phyloP scores from a whole-genome alignment of 1,140 invertebrate genomes.

The Artemia franciscana region DNA sequence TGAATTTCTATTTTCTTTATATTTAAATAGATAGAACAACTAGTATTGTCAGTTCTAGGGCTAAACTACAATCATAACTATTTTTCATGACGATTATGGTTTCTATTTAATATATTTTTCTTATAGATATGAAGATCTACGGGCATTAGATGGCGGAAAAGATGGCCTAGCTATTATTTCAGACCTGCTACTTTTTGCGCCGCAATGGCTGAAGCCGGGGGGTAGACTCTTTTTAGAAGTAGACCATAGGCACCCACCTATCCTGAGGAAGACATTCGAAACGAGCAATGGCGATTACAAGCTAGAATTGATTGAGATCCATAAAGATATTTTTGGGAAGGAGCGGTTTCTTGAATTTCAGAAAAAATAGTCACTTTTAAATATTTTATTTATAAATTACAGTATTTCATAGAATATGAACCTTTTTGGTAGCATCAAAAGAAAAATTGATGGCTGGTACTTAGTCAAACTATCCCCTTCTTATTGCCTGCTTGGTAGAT shows the following conservation, averaged over 20 bases:
- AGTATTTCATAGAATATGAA: no score
- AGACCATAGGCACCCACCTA: conserved; percentile 26
- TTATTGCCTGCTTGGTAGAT: no score
- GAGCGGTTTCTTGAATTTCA: background rate
- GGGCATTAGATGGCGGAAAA: conserved; percentile 32
- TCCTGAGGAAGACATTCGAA: background rate
- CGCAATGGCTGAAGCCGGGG: conserved; percentile 21
- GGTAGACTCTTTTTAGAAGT: conserved; percentile 32
- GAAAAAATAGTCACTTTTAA: background rate
- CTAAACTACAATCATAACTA: no score
- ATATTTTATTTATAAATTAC: no score
- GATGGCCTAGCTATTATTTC: conserved; percentile 33
- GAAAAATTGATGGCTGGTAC: no score
- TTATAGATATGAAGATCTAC: conserved; percentile 36
- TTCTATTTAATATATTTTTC: no score
- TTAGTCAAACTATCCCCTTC: no score
- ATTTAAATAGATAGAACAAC: no score
- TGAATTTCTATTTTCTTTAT: no score
- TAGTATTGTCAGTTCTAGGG: no score
- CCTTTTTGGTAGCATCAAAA: no score
- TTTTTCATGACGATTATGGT: no score
- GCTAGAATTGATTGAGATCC: background rate
- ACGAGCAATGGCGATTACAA: background rate
- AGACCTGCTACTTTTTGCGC: conserved; percentile 27
- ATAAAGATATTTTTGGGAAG: background rate